Percentiles rank a stretch among this genome's conserved stretches.
Conservation (phyloP, 2,888 invertebrate genomes). For the Napeogenes sylphis region DNA sequence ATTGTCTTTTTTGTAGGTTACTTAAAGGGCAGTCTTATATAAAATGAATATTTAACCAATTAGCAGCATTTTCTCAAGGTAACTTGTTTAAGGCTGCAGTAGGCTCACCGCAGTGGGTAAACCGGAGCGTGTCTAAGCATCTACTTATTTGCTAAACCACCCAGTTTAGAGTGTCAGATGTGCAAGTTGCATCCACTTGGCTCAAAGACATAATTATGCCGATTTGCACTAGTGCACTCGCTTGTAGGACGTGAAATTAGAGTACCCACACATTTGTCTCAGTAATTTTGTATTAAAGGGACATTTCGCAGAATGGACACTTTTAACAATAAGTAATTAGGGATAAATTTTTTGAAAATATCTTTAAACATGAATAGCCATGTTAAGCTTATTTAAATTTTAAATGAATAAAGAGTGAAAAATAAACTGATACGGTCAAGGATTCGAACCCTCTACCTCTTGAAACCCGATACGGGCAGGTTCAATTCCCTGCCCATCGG, state of each 20-base stretch:
- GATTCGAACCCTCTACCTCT: too few relatives aligned
- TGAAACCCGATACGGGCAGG: too few relatives aligned
- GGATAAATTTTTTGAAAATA: too few relatives aligned
- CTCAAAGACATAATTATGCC: constrained; percentile 33
- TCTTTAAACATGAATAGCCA: too few relatives aligned
- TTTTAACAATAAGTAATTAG: not conserved
- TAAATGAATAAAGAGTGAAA: too few relatives aligned
- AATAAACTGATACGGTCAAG: too few relatives aligned
- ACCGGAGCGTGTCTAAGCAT: constrained; percentile 30
- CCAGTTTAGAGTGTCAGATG: constrained; percentile 30
- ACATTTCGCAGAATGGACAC: constrained; percentile 8
- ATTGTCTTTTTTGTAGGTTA: not conserved
- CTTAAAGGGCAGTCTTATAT: not conserved
- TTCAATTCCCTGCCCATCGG: too few relatives aligned
- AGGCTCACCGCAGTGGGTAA: constrained; percentile 21
- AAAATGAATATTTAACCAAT: not conserved
- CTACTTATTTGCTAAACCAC: constrained; percentile 31
- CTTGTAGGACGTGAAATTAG: constrained; percentile 29
- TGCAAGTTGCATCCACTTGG: constrained; percentile 29
- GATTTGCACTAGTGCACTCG: constrained; percentile 28
- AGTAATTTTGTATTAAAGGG: constrained; percentile 21
- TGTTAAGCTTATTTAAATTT: too few relatives aligned
- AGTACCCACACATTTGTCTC: constrained; percentile 21
- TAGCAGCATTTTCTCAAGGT: not conserved
- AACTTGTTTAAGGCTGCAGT: not conserved